Percentiles rank a stretch among this genome's conserved stretches.
Evolutionary conservation across 2,113 vertebrate species (phyloP).

Genomic region (Chiloscyllium plagiosum): DNA sequence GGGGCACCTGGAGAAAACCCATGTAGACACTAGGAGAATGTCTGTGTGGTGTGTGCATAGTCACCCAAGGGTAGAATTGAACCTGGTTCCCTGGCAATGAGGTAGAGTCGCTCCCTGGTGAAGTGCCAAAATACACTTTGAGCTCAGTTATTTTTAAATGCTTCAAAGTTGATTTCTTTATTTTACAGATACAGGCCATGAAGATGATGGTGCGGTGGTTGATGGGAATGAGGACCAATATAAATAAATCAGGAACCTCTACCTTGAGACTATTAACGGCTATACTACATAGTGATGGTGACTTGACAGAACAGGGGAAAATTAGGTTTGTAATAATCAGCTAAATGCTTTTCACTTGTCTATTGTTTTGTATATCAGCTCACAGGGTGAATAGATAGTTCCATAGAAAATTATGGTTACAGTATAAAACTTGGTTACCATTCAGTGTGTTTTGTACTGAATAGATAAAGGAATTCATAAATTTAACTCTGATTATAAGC

Average conservation of each 20-base stretch:
- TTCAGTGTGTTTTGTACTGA: not conserved
- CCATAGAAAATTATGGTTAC: not conserved
- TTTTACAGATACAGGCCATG: slow-evolving; percentile 85
- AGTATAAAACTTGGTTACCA: not conserved
- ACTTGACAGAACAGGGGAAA: slow-evolving; percentile 92
- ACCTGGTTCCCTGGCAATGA: no score
- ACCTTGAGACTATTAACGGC: slow-evolving; percentile 90
- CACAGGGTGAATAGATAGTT: not conserved
- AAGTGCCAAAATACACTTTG: no score
- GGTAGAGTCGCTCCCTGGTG: no score
- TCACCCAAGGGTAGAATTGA: no score
- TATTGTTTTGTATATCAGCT: not conserved
- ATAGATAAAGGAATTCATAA: not conserved
- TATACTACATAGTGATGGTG: slow-evolving; percentile 93
- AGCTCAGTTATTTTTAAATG: slow-evolving; percentile 24
- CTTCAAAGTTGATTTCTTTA: slow-evolving; percentile 37
- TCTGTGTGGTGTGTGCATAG: no score
- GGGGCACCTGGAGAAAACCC: no score
- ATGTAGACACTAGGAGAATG: no score
- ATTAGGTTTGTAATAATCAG: slow-evolving; percentile 69
- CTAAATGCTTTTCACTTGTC: not conserved
- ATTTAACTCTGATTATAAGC: not conserved
- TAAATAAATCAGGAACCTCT: slow-evolving; percentile 96
- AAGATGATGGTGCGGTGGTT: slow-evolving; percentile 99
- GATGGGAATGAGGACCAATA: slow-evolving; percentile 95